phyloP scores from a whole-genome alignment of 2,113 vertebrate genomes.

The Clarias magur region DNA sequence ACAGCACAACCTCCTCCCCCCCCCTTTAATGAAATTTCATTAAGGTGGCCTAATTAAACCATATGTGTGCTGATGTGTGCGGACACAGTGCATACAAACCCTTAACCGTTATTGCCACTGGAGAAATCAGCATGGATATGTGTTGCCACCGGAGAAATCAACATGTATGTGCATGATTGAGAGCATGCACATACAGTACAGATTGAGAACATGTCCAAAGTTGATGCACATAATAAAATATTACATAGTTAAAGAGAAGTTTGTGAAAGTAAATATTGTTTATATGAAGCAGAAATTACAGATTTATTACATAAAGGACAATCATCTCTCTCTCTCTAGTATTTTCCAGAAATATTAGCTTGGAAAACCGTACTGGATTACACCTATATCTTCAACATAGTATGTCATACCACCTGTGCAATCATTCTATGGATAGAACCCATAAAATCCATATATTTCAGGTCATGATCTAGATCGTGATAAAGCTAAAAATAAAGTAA shows the following conservation, averaged over 20 bases:
- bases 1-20: no score
- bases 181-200: background rate
- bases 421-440: background rate
- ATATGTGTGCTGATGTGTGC: constrained; percentile 56
- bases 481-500: background rate
- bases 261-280: background rate
- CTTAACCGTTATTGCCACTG: constrained; percentile 40
- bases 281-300: background rate
- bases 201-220: background rate
- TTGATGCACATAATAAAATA: background rate
- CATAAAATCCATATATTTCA: background rate
- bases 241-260: background rate
- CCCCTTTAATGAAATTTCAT: constrained; percentile 23
- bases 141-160: constrained; percentile 50
- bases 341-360: background rate
- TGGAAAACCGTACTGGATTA: background rate
- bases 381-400: background rate
- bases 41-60: constrained; percentile 45
- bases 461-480: background rate
- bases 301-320: background rate
- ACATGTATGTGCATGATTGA: background rate
- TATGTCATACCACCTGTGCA: background rate
- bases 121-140: constrained; percentile 36
- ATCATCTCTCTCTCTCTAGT: background rate
- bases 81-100: constrained; percentile 44